Evolutionary conservation across 2,797 vertebrate species (phyloP).

Genomic region (Dicrostonyx torquatus): DNA sequence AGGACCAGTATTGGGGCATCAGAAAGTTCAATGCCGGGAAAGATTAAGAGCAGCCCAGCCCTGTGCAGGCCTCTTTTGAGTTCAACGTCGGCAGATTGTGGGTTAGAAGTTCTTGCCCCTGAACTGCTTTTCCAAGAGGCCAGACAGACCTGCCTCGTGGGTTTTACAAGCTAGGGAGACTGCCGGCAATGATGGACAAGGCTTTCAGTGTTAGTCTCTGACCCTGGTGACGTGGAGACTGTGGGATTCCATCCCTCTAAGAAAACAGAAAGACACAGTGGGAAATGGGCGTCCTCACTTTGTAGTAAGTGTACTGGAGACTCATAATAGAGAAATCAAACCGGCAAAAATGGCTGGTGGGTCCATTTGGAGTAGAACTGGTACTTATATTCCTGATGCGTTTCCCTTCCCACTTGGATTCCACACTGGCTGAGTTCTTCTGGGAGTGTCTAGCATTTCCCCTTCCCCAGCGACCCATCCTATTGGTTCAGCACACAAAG

Average conservation of each 20-base stretch:
- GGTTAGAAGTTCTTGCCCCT: conserved; percentile 33
- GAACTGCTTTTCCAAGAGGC: neutral
- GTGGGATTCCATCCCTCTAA: neutral
- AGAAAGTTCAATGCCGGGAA: neutral
- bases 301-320: neutral
- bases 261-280: neutral
- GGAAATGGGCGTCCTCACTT: neutral
- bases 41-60: neutral
- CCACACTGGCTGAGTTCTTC: neutral
- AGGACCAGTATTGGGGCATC: neutral
- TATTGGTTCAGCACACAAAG: neutral
- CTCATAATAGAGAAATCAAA: neutral
- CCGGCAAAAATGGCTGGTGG: neutral
- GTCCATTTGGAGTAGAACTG: neutral
- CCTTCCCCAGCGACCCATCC: neutral
- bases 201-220: fast-evolving
- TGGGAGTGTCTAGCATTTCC: neutral
- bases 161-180: neutral
- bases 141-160: fast-evolving
- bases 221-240: no score
- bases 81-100: neutral
- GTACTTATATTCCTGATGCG: neutral
- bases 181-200: fast-evolving
- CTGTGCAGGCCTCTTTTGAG: neutral
- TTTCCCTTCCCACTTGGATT: neutral